Base-by-base conservation (phyloP, 2,888 invertebrate genomes). In the Caenorhabditis angaria region DNA sequence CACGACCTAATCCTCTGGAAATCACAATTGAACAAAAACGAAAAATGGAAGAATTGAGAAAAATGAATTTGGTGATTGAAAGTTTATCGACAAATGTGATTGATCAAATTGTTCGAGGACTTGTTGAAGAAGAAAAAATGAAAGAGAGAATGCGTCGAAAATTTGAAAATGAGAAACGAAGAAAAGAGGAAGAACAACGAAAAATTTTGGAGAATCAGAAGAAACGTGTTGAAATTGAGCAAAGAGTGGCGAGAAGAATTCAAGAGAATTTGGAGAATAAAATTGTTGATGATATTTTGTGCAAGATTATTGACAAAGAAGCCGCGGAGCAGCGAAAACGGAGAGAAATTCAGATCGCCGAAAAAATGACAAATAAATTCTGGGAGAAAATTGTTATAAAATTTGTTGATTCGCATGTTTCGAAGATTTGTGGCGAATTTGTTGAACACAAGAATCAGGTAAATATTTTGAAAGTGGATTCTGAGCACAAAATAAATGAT, bases 371-470 rank as follows among this genome's bases (percentile, higher is more conserved):
- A 8, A 60, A 68, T 2, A 59, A 60, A 25, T 57, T 68, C n/a
- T 69, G 65, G 69, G 27, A 41, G 10, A 55, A 54, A 20, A 32
- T 10, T n/a, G n/a, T 66, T 0, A 0, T 62, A 2, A 57, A 62
- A 22, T 22, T 32, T 22, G 56, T 76, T 0, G 69, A 66, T 28
- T 14, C 27, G 1, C 41, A 53, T 10, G 58, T 74, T 22, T 53
- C 48, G 29, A 35, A 10, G 4, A 67, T 64, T 22, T 66, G 66
- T n/a, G 54, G 28, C 14, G 54, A 61, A 20, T 51, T 70, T 54
- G 61, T 67, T 3, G 28, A 67, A 27, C 57, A 74, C n/a, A 62
- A 74, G 20, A 47, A 56, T 35, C 5, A 12, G 4, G 47, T 70
- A n/a, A 29, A 10, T 32, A 8, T 32, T 32, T 32, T 32, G n/a